These are phyloP conservation scores for Drosophila virilis DNA, from an alignment of 1,140 invertebrate genomes.

Conservation along the genomic window DNA sequence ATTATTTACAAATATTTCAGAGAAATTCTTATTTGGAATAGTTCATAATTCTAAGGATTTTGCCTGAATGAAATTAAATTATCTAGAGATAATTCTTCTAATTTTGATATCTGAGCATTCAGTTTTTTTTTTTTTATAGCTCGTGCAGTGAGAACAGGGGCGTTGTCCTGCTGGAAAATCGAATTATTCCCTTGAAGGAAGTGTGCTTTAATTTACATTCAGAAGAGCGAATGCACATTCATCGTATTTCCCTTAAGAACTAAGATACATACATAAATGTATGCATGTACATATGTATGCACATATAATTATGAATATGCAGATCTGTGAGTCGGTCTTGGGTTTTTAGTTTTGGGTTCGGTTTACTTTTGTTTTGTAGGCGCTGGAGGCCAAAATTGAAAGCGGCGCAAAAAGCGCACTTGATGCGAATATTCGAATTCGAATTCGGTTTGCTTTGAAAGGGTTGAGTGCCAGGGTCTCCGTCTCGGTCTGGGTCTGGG, in stretches of 20 bases:
- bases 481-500: neutral
- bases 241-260: neutral
- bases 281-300: neutral
- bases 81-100: no score
- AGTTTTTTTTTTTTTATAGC: no score
- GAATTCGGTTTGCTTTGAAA: conserved; percentile 9
- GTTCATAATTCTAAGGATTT: no score
- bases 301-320: conserved; percentile 18
- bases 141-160: neutral
- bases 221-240: no score
- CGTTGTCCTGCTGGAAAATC: neutral
- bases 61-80: no score
- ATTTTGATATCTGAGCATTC: no score
- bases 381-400: conserved; percentile 55
- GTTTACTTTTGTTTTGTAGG: conserved; percentile 18
- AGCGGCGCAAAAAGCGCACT: conserved; percentile 49
- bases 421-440: conserved; percentile 45
- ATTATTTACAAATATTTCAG: no score
- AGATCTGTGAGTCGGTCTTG: conserved; percentile 8
- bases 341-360: conserved; percentile 3
- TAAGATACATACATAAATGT: neutral
- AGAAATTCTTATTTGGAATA: no score
- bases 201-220: no score
- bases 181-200: no score
- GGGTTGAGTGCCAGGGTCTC: conserved; percentile 5